Evolutionary conservation across 2,113 vertebrate genomes (phyloP).

Genomic region (Phrynosoma platyrhinos): DNA sequence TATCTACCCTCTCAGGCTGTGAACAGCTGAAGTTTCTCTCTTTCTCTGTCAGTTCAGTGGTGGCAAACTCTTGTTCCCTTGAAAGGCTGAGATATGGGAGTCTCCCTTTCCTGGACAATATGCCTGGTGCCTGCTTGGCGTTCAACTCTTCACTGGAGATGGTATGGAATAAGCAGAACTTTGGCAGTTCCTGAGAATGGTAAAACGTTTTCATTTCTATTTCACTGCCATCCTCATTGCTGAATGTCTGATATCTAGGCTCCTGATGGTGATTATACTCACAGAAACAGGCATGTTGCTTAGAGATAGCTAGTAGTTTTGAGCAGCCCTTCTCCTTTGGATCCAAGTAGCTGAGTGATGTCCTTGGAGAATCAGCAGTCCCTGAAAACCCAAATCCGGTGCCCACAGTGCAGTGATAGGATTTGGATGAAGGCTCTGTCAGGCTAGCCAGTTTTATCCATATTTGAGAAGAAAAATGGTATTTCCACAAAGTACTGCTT

Average conservation of each 20-base stretch:
- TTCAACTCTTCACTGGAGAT: conserved; percentile 32
- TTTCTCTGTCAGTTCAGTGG: not conserved
- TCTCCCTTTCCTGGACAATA: not conserved
- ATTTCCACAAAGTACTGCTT: conserved; percentile 80
- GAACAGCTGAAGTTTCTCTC: rapidly evolving
- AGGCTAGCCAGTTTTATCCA: conserved; percentile 78
- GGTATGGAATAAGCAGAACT: conserved; percentile 24
- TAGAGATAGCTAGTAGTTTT: conserved; percentile 11
- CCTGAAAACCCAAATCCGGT: conserved; percentile 76
- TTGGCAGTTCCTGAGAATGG: conserved; percentile 18
- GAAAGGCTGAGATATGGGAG: not conserved
- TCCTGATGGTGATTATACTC: not conserved
- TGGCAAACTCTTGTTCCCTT: conserved; percentile 17
- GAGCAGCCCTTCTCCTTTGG: not conserved
- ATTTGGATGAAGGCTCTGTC: conserved; percentile 72
- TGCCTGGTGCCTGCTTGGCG: not conserved
- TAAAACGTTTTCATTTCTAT: conserved; percentile 86
- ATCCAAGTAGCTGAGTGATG: not conserved
- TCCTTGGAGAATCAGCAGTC: not conserved
- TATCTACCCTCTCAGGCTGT: rapidly evolving
- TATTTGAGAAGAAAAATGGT: conserved; percentile 74
- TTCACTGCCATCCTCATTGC: not conserved
- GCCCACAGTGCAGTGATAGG: conserved; percentile 83
- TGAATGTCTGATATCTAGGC: rapidly evolving
- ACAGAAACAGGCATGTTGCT: conserved; percentile 33